Evolutionary conservation across 2,888 invertebrate genomes (phyloP), one percentile per base, ranked within the genome.

Genomic region (Hoplodrina blanda): DNA sequence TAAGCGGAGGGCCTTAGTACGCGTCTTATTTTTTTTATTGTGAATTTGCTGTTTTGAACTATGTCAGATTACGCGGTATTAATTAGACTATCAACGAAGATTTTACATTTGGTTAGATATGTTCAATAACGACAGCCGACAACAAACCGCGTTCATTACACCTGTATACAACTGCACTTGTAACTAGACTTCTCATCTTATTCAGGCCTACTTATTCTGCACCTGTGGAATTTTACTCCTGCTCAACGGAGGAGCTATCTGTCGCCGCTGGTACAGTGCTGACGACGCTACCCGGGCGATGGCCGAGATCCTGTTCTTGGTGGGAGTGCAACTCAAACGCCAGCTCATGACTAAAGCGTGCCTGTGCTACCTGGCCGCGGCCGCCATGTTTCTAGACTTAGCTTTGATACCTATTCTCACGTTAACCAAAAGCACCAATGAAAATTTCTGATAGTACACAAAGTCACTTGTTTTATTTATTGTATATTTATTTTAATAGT

Each of bases 301-400:
- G 15, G 91, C 91, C 0, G 94, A 94, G 25, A 82, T 94, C 1
- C 87, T 94, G 8, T 72, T 78, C 10, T 81, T 88, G 0, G 64
- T 94, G 17, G 94, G 93, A 0, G 81, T 94, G 10, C 88, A 84
- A 0, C 73, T 94, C 0, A 75, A 77, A n/a, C 82, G 91, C 1
- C 92, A 93, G 72, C 76, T 94, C 3, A 74, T 78, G 4, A 55
- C 82, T 3, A 94, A 94, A 74, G 88, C 91, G 10, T 0, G 44
- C 0, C 80, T 93, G 0, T 91, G 92, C 53, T 79, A 83, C 0
- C 56, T 72, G 0, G 88, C 87, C 0, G 85, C 91, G 0, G 0
- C 83, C 0, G 46, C 75, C 0, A 56, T 92, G 0, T 71, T 93
- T 0, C 3, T 87, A 1, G 92, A 90, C 55, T 7, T 89, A 0